A percentile compares a stretch with the other conserved stretches of the same genome.
phyloP scores from a whole-genome alignment of 2,797 vertebrate species.

The Sciurus vulgaris region DNA sequence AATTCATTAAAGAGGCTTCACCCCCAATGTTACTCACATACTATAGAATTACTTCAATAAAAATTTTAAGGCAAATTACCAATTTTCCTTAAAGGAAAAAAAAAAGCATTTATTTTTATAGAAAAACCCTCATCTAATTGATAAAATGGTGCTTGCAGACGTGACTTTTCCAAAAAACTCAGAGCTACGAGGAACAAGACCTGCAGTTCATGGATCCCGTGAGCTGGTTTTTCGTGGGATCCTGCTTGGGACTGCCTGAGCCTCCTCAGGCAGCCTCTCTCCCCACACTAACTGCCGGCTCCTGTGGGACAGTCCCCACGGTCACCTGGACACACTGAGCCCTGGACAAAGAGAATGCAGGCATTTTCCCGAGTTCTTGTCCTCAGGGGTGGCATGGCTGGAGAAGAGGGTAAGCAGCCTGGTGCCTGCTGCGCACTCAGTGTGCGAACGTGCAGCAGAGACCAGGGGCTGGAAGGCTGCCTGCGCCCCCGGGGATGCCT shows the following conservation, averaged over 20 bases:
- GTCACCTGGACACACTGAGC: no score
- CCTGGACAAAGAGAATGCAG: fast-evolving
- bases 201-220: fast-evolving
- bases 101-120: constrained; percentile 56
- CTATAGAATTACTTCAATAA: constrained; percentile 76
- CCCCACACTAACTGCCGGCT: fast-evolving
- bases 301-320: fast-evolving
- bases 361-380: neutral
- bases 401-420: fast-evolving
- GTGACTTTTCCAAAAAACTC: neutral
- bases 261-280: fast-evolving
- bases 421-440: no score
- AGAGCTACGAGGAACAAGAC: neutral
- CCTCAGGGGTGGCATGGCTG: neutral
- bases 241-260: neutral
- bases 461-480: fast-evolving
- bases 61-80: constrained; percentile 72
- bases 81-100: constrained; percentile 66
- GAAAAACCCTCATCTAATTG: constrained; percentile 7
- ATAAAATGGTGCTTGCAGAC: neutral
- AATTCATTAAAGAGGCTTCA: constrained; percentile 73
- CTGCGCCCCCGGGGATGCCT: neutral
- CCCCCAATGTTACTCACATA: constrained; percentile 75
- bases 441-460: no score
- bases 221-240: fast-evolving